Percentiles rank a stretch among this genome's conserved stretches.
These are phyloP conservation scores for Haemorhous mexicanus DNA, from an alignment of 2,113 vertebrate species.

Conservation along the genomic window DNA sequence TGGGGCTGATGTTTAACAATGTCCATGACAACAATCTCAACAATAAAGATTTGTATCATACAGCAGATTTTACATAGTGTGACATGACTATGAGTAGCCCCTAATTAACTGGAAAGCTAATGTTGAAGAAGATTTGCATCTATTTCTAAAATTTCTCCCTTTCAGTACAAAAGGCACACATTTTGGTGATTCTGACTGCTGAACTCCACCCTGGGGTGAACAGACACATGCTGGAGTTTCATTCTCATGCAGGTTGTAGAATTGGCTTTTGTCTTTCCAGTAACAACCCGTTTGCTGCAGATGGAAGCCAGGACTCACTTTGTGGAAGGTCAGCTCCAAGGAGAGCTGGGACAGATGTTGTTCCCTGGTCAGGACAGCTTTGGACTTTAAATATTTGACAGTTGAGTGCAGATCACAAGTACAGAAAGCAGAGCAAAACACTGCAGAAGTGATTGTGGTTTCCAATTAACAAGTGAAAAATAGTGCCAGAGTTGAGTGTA, in stretches of 20 bases:
- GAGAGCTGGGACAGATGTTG: not conserved
- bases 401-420: not conserved
- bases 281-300: not conserved
- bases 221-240: not conserved
- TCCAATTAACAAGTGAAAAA: conserved; percentile 29
- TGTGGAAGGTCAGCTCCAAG: not conserved
- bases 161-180: not conserved
- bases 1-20: not conserved
- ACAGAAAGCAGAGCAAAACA: not conserved
- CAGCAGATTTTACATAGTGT: not conserved
- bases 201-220: not conserved
- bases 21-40: not conserved
- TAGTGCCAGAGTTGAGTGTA: not conserved
- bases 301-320: not conserved
- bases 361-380: not conserved
- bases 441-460: not conserved
- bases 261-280: not conserved
- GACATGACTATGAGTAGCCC: not conserved
- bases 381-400: not conserved
- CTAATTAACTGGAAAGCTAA: not conserved
- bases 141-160: not conserved
- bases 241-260: not conserved
- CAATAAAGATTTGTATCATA: not conserved
- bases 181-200: not conserved
- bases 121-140: not conserved